Evolutionary conservation across 2,888 invertebrate species (phyloP).

Genomic region (Pyrochroa serraticornis): DNA sequence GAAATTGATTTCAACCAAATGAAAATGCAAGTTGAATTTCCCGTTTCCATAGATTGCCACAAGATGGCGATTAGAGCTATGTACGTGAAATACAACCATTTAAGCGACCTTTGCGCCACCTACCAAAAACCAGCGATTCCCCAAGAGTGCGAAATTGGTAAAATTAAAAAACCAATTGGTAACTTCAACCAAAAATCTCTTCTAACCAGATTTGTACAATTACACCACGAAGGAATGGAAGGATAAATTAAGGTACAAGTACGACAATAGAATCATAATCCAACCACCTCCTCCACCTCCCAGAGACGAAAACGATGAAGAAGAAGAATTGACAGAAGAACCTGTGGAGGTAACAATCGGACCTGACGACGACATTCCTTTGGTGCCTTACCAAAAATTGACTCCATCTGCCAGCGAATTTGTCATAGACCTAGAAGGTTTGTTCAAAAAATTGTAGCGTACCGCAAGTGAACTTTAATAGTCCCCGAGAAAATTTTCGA

Average conservation of each 20-base stretch:
- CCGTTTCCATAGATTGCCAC: slow-evolving; percentile 55
- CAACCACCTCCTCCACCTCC: slow-evolving; percentile 17
- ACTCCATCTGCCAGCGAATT: slow-evolving; percentile 47
- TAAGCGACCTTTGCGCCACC: slow-evolving; percentile 59
- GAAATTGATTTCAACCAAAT: slow-evolving; percentile 59
- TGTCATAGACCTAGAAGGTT: slow-evolving; percentile 38
- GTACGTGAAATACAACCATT: slow-evolving; percentile 63
- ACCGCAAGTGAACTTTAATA: no score
- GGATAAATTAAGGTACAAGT: slow-evolving; percentile 49
- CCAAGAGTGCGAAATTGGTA: slow-evolving; percentile 11
- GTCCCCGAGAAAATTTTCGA: background rate
- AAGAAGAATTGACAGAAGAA: slow-evolving; percentile 16
- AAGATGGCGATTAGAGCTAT: slow-evolving; percentile 59
- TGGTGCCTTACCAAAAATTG: slow-evolving; percentile 49
- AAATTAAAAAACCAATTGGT: background rate
- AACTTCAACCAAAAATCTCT: background rate
- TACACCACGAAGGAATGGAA: slow-evolving; percentile 47
- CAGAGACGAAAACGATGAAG: slow-evolving; percentile 22
- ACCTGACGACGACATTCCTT: slow-evolving; percentile 45
- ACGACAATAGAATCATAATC: slow-evolving; percentile 38
- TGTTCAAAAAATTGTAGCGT: background rate
- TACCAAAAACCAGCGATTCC: slow-evolving; percentile 33
- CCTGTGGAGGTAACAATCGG: slow-evolving; percentile 27
- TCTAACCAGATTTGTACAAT: slow-evolving; percentile 41
- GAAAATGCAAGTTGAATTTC: slow-evolving; percentile 57